Conservation (phyloP, 2,797 vertebrate species). For the Merluccius polli region DNA sequence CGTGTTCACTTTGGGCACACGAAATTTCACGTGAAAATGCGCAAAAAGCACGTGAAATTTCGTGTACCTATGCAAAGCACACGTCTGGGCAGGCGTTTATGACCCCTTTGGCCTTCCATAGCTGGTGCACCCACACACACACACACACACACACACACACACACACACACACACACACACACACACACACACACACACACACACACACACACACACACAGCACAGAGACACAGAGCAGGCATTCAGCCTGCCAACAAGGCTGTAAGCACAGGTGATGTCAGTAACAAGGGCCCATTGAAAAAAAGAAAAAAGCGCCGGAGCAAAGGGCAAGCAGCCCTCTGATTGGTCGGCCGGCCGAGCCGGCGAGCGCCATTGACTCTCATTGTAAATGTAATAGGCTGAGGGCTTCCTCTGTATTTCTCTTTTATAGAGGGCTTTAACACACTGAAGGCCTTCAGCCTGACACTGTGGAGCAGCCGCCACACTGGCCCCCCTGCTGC, state of each 20-base stretch:
- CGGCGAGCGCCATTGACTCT: conserved; percentile 18
- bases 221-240: not conserved
- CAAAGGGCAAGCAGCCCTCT: not conserved
- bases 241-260: not conserved
- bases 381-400: conserved; percentile 7
- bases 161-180: conserved; percentile 6
- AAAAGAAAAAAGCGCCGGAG: not conserved
- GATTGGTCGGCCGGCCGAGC: not conserved
- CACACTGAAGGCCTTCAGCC: not conserved
- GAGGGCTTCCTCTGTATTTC: conserved; percentile 14
- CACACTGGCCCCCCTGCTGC: conserved; percentile 10
- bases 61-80: too few species aligned
- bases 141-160: conserved; percentile 2
- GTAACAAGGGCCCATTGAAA: conserved; percentile 14
- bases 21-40: too few species aligned
- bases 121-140: too few species aligned
- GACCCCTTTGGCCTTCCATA: too few species aligned
- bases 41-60: too few species aligned
- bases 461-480: not conserved
- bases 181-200: not conserved
- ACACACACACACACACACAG: not conserved
- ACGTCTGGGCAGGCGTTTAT: too few species aligned
- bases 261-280: conserved; percentile 18
- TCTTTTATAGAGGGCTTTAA: conserved; percentile 25
- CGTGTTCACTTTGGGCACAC: too few species aligned